These are phyloP conservation scores for Lycodopsis pacificus DNA, from an alignment of 2,797 vertebrate species.

Conservation along the genomic window DNA sequence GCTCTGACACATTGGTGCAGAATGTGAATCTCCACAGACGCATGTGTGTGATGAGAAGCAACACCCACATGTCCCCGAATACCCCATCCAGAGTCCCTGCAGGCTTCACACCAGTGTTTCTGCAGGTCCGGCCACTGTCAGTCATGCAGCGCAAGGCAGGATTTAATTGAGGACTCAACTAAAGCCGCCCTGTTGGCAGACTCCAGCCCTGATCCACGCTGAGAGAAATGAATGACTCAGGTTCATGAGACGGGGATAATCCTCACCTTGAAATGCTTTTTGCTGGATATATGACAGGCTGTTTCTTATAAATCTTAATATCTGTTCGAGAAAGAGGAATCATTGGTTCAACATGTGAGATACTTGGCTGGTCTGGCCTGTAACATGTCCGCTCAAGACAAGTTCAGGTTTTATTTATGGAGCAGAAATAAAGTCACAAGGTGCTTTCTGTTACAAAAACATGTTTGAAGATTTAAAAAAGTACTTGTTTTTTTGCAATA, in stretches of 20 bases:
- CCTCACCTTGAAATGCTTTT: not conserved
- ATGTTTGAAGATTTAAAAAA: not conserved
- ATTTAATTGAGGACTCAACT: slow-evolving; percentile 44
- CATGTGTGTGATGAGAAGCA: slow-evolving; percentile 65
- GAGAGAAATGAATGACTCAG: slow-evolving; percentile 24
- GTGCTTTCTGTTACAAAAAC: not conserved
- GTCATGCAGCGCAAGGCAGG: slow-evolving; percentile 6
- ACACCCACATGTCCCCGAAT: slow-evolving; percentile 36
- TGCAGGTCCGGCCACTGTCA: slow-evolving; percentile 37
- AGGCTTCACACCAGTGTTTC: slow-evolving; percentile 36
- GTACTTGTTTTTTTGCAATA: no score
- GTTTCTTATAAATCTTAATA: slow-evolving; percentile 8
- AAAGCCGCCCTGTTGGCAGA: slow-evolving; percentile 9
- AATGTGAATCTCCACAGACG: slow-evolving; percentile 64
- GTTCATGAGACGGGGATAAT: slow-evolving; percentile 10
- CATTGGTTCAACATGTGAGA: not conserved
- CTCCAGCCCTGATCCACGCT: slow-evolving; percentile 10
- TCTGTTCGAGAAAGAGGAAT: slow-evolving; percentile 6
- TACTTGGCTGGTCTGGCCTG: not conserved
- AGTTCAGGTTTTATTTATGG: not conserved
- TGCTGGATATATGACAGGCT: not conserved
- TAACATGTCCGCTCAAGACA: not conserved
- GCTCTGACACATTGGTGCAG: slow-evolving; percentile 40
- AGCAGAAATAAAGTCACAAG: not conserved
- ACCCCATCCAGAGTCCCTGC: slow-evolving; percentile 43